These are phyloP conservation scores for Drosophila pandora DNA, from an alignment of 1,140 invertebrate genomes.

Conservation along the genomic window DNA sequence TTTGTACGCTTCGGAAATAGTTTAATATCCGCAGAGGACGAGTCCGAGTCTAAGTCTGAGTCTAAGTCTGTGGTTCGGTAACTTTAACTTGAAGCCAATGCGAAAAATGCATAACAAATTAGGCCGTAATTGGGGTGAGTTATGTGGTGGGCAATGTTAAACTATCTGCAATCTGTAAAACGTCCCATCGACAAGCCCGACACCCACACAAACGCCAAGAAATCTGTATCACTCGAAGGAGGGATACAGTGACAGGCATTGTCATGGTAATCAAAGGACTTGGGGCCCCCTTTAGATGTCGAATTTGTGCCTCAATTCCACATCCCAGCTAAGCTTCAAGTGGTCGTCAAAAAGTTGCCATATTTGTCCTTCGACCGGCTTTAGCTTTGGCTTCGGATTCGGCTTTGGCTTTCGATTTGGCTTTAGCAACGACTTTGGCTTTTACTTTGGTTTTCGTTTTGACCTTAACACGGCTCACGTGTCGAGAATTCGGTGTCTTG, in stretches of 20 bases:
- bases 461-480: conserved; percentile 52
- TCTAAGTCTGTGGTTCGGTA: conserved; percentile 37
- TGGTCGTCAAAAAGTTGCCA: conserved; percentile 61
- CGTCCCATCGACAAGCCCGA: conserved; percentile 40
- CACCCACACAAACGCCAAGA: conserved; percentile 17
- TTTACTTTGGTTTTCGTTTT: conserved; percentile 35
- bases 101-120: conserved; percentile 71
- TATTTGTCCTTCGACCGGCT: conserved; percentile 46
- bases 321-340: conserved; percentile 55
- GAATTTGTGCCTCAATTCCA: conserved; percentile 54
- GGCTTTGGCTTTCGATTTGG: conserved; percentile 23
- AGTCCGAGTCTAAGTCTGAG: conserved; percentile 30
- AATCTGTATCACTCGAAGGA: background rate
- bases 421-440: conserved; percentile 10
- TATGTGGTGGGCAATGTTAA: conserved; percentile 42
- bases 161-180: conserved; percentile 60
- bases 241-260: conserved; percentile 36
- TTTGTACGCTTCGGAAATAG: conserved; percentile 81
- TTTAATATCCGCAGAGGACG: conserved; percentile 72
- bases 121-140: conserved; percentile 62
- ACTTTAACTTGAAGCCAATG: conserved; percentile 59
- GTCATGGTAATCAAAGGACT: conserved; percentile 74
- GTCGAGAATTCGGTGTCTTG: conserved; percentile 47
- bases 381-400: conserved; percentile 29
- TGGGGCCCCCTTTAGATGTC: conserved; percentile 30